Conservation (phyloP, 2,113 vertebrate species). For the Hippocampus mohnikei region DNA sequence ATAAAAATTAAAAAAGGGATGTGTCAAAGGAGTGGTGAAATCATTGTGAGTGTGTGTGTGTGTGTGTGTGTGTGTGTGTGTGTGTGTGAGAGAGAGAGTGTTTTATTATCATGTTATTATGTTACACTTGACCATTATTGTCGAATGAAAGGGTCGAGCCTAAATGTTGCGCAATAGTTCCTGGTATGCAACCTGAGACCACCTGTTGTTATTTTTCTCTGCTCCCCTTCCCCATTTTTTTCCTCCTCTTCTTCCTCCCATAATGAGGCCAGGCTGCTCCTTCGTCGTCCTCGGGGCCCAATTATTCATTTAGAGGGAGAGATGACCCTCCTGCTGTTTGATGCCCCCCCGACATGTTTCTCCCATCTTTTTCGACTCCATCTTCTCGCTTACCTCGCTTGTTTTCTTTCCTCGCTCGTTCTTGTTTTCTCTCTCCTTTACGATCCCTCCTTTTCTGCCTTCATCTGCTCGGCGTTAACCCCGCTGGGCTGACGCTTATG, state of each 20-base stretch:
- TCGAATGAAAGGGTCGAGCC: too few species aligned
- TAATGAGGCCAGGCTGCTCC: constrained; percentile 45
- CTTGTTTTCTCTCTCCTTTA: constrained; percentile 6
- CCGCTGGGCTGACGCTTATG: constrained; percentile 51
- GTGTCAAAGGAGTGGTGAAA: too few species aligned
- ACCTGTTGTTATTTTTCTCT: not conserved
- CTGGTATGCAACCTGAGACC: not conserved
- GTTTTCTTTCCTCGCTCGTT: constrained; percentile 1
- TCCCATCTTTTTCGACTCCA: not conserved
- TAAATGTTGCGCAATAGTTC: not conserved
- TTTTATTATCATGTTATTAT: too few species aligned
- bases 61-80: too few species aligned
- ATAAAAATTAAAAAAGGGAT: too few species aligned
- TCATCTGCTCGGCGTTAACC: constrained; percentile 50
- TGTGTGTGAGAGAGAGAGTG: too few species aligned
- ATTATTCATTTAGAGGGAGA: constrained; percentile 46
- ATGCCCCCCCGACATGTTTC: constrained; percentile 4
- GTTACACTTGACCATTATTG: too few species aligned
- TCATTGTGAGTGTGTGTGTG: too few species aligned
- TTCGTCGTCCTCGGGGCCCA: constrained; percentile 19
- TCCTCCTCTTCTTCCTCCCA: not conserved
- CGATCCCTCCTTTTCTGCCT: constrained; percentile 26
- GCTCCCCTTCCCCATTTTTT: constrained; percentile 4
- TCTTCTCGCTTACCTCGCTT: not conserved
- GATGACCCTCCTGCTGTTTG: constrained; percentile 37